Evolutionary conservation across 2,888 invertebrate genomes (phyloP).

Genomic region (Idaea straminata): DNA sequence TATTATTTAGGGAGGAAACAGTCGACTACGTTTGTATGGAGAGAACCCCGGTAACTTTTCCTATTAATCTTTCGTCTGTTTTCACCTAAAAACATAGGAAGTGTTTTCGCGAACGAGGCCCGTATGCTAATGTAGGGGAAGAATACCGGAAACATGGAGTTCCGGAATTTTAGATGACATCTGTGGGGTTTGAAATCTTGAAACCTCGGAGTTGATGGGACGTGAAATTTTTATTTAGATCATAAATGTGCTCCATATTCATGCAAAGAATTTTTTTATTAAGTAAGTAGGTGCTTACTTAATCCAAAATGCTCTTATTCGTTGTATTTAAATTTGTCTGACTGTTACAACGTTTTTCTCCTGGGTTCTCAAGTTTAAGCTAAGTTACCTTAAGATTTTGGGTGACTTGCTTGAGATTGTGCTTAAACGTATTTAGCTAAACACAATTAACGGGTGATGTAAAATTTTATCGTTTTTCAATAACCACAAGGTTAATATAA

Average conservation of each 20-base stretch:
- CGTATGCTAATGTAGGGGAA: neutral
- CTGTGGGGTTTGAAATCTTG: neutral
- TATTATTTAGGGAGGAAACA: too few relatives aligned
- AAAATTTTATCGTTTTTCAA: too few relatives aligned
- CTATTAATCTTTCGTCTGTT: neutral
- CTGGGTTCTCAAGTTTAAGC: too few relatives aligned
- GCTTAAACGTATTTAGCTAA: too few relatives aligned
- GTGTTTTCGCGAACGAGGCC: neutral
- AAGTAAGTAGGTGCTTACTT: neutral
- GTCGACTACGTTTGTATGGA: too few relatives aligned
- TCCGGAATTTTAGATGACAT: neutral
- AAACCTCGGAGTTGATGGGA: neutral
- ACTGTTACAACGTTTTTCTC: neutral
- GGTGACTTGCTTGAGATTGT: too few relatives aligned
- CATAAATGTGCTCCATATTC: neutral
- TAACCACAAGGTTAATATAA: too few relatives aligned
- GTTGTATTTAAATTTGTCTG: neutral
- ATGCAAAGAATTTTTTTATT: neutral
- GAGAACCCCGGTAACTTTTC: too few relatives aligned
- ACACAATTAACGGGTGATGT: too few relatives aligned
- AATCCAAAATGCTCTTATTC: neutral
- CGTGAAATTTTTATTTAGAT: neutral
- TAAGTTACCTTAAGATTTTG: too few relatives aligned
- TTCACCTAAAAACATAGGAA: neutral
- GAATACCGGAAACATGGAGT: neutral